These are phyloP conservation scores for Melospiza georgiana DNA, from an alignment of 2,113 vertebrate species.

Conservation along the genomic window DNA sequence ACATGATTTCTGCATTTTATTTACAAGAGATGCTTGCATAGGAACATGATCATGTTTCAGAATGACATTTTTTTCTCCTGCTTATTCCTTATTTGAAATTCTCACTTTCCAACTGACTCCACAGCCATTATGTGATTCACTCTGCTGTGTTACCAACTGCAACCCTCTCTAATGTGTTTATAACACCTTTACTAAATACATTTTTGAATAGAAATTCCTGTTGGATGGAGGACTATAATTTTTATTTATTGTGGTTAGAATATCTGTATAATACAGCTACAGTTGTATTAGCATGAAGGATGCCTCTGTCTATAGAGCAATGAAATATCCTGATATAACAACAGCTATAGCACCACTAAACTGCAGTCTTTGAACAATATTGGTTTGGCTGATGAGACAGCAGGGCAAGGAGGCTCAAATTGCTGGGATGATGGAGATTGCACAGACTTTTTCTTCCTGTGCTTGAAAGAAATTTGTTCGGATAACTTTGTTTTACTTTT, in stretches of 20 bases:
- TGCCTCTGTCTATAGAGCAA: neutral
- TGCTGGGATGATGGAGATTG: neutral
- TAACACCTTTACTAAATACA: neutral
- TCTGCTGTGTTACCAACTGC: neutral
- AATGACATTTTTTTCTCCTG: neutral
- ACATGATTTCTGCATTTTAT: conserved; percentile 1
- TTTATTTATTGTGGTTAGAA: neutral
- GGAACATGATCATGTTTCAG: neutral
- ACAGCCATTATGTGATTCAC: neutral
- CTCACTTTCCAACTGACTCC: neutral
- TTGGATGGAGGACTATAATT: neutral
- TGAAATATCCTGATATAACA: neutral
- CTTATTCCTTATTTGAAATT: neutral
- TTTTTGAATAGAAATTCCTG: neutral
- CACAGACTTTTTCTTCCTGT: neutral
- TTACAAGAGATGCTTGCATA: neutral
- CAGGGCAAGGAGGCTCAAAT: neutral
- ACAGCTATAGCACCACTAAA: neutral
- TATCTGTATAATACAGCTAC: neutral
- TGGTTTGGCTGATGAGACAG: neutral
- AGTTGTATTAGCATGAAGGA: neutral
- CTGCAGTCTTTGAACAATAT: neutral
- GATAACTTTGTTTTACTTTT: neutral
- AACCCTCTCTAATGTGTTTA: neutral
- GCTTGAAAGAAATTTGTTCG: neutral